A percentile compares a stretch with the other conserved stretches of the same genome.
Evolutionary conservation across 1,140 invertebrate species (phyloP).

Genomic region (Zaprionus inermis): DNA sequence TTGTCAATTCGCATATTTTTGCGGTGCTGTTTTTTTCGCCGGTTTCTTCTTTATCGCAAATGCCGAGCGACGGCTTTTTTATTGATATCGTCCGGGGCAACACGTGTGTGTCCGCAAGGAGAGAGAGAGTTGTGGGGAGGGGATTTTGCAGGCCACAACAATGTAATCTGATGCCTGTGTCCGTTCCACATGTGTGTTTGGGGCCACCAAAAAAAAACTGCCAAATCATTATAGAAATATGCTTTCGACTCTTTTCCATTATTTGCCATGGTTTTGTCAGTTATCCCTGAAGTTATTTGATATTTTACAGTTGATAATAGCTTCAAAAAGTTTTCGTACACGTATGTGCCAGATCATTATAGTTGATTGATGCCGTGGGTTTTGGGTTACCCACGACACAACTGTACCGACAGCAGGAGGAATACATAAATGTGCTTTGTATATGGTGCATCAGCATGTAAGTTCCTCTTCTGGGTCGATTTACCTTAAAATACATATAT

Average conservation of each 20-base stretch:
- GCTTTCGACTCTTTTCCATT: constrained; percentile 53
- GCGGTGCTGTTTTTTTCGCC: constrained; percentile 28
- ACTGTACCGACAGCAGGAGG: constrained; percentile 68
- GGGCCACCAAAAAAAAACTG: constrained; percentile 45
- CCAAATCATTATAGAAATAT: constrained; percentile 78
- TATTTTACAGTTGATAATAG: constrained; percentile 81
- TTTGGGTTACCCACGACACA: constrained; percentile 49
- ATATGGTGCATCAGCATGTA: background rate
- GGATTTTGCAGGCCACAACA: constrained; percentile 65
- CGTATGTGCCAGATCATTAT: constrained; percentile 70
- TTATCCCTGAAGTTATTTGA: constrained; percentile 75
- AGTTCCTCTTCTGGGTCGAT: background rate
- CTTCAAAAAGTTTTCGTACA: constrained; percentile 55
- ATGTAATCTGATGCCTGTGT: constrained; percentile 79
- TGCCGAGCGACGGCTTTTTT: constrained; percentile 67
- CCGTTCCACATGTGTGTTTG: constrained; percentile 47
- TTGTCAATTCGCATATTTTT: constrained; percentile 78
- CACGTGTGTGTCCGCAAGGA: constrained; percentile 64
- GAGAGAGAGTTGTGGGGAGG: constrained; percentile 8
- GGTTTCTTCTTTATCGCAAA: constrained; percentile 49
- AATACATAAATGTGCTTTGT: background rate
- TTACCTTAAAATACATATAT: background rate
- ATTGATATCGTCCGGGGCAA: constrained; percentile 80
- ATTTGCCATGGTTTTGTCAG: constrained; percentile 76
- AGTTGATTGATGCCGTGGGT: constrained; percentile 74